Percentiles rank a stretch among this genome's conserved stretches.
phyloP scores from a whole-genome alignment of 2,113 vertebrate species.

The Clarias macrocephalus region DNA sequence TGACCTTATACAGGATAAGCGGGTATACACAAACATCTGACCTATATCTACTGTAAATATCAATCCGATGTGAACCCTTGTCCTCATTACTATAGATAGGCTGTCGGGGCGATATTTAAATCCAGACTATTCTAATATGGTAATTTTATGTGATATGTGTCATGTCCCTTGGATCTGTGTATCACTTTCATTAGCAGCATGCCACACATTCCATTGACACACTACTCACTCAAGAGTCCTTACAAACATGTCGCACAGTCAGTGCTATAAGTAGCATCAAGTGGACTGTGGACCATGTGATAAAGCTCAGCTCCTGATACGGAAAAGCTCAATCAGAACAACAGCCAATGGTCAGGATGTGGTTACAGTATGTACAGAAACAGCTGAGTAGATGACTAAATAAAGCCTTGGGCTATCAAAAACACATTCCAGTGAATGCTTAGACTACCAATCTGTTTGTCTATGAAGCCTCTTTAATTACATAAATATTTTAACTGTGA shows the following conservation, averaged over 20 bases:
- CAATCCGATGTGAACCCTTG: neutral
- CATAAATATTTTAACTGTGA: neutral
- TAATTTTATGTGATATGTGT: neutral
- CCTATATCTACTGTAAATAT: neutral
- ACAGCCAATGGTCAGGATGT: neutral
- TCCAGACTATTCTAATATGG: slow-evolving; percentile 24
- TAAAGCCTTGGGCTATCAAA: neutral
- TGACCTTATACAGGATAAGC: too few species aligned
- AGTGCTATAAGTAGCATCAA: slow-evolving; percentile 56
- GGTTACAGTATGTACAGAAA: neutral
- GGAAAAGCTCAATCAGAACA: neutral
- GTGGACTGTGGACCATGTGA: slow-evolving; percentile 23
- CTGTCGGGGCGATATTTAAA: slow-evolving; percentile 7
- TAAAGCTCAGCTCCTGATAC: slow-evolving; percentile 35
- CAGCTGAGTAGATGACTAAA: neutral
- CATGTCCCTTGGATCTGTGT: slow-evolving; percentile 8
- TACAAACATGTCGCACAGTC: slow-evolving; percentile 43
- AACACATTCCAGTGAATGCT: neutral
- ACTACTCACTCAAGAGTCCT: slow-evolving; percentile 26
- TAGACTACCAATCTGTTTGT: neutral
- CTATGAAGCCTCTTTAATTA: neutral
- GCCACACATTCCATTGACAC: slow-evolving; percentile 31
- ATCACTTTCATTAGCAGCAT: slow-evolving; percentile 42
- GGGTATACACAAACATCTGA: neutral
- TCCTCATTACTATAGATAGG: slow-evolving; percentile 22